These are phyloP conservation scores for Melieria omissa DNA, from an alignment of 2,888 invertebrate genomes.

Conservation along the genomic window DNA sequence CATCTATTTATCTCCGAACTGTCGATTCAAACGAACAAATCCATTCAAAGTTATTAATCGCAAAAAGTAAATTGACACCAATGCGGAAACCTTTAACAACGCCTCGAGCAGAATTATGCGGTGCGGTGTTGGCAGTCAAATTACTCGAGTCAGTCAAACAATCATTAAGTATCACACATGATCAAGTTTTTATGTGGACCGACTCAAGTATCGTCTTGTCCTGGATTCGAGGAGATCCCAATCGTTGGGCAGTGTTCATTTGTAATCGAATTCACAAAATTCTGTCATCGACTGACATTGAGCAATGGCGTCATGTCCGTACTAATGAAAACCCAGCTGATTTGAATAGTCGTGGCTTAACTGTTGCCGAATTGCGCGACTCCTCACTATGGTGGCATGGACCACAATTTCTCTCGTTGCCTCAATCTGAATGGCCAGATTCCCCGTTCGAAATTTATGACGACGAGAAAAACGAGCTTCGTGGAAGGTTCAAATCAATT, in stretches of 20 bases:
- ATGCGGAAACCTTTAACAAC: slow-evolving; percentile 25
- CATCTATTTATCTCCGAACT: slow-evolving; percentile 23
- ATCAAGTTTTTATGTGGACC: no score
- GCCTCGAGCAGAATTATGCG: slow-evolving; percentile 23
- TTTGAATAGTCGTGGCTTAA: slow-evolving; percentile 15
- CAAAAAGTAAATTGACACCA: slow-evolving; percentile 18
- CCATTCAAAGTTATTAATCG: slow-evolving; percentile 8
- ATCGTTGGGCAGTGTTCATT: no score
- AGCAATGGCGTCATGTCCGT: no score
- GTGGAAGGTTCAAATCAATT: neutral
- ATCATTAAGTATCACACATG: no score
- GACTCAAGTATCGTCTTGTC: no score
- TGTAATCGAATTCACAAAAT: no score
- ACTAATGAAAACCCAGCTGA: no score
- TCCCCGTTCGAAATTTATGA: neutral
- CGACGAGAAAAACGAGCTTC: neutral
- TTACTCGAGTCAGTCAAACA: no score
- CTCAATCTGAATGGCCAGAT: slow-evolving; percentile 23
- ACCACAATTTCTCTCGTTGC: slow-evolving; percentile 13
- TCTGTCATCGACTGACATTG: no score
- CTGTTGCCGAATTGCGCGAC: slow-evolving; percentile 1
- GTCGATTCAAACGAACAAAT: slow-evolving; percentile 18
- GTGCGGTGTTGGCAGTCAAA: slow-evolving; percentile 20
- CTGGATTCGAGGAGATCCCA: no score
- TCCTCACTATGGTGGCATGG: slow-evolving; percentile 26